Evolutionary conservation across 2,113 vertebrate species (phyloP), one percentile per base, ranked within the genome.

Genomic region (Prinia subflava): DNA sequence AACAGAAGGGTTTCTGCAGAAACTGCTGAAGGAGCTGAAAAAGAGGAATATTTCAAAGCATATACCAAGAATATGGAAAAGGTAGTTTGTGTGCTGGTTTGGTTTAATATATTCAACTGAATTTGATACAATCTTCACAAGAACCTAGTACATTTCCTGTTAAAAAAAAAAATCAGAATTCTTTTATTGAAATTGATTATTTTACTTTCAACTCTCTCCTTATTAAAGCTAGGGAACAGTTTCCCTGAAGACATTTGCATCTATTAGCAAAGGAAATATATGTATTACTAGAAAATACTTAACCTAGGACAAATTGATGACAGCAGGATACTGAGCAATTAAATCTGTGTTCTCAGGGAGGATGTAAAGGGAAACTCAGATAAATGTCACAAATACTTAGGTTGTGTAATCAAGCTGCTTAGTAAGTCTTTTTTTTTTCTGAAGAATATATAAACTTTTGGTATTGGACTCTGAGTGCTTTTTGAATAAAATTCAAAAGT

Each of bases 261-360:
- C 81, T 80, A 79, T 93, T 95, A 94, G 79, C 53, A 76, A 73
- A 96, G 53, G 46, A 92, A 92, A 93, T 93, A 62, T n/a, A 90
- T 88, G 90, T 90, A 85, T 25, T 92, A 90, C 75, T 74, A 95
- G 67, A 92, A 92, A 92, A 94, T 90, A 90, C 75, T 93, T 95
- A 96, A 96, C 94, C 85, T 60, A 76, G 70, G 53, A 94, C 67
- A 93, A 95, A 90, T 83, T 69, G 11, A 63, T 90, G 85, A 83
- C 87, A 95, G 90, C 67, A 80, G 85, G 88, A 91, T 85, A 76
- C 30, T 49, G 70, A 83, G 53, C 53, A 94, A 85, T 92, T 93
- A 93, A 68, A 60, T 73, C 44, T 82, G 30, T 85, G 49, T 91
- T 90, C 82, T 85, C 49, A 69, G 37, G 70, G 21, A 94, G 14